Evolutionary conservation across 2,797 vertebrate genomes (phyloP), one percentile per base, ranked within the genome.

Genomic region (Psittacula derbiana): DNA sequence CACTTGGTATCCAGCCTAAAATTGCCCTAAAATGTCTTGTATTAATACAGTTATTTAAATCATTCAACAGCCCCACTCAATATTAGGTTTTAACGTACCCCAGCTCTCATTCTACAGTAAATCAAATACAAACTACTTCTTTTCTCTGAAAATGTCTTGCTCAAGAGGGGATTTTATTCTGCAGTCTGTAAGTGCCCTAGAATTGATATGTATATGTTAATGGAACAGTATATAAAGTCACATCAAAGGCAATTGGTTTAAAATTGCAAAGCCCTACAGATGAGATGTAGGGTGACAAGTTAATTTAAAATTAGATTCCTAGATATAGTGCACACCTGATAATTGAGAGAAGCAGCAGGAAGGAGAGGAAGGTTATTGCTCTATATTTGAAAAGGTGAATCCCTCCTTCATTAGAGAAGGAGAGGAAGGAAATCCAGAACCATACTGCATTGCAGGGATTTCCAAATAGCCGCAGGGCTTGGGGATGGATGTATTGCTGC

Each of bases 261-360:
- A 96, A 97, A 95, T 55, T 94, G 88, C 72, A 96, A 95, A 83
- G 74, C 89, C 69, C 92, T 95, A 93, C 94, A 94, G 92, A 97
- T 88, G 65, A 58, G 90, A 96, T 46, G 73, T 75, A 91, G 83
- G 89, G 89, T 96, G 94, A 96, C 90, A 96, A 95, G 94, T 96
- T 86, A 97, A 97, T 97, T 95, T 96, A 96, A 96, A 96, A 97
- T 95, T 94, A 97, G 82, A 87, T 94, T 94, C 86, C 75, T 93
- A 49, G 91, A 96, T 95, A 94, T 85, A 93, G 90, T 95, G 55
- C 93, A 81, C 67, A 86, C n/a, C 87, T 90, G 87, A 88, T 96
- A 97, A 97, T 88, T 96, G 95, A 96, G 88, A 60, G 58, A 88
- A 84, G 82, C 23, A 14, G 79, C 62, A 96, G 80, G 91, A 91